These are phyloP conservation scores for Manis javanica DNA, from an alignment of 2,797 vertebrate genomes.

Conservation along the genomic window DNA sequence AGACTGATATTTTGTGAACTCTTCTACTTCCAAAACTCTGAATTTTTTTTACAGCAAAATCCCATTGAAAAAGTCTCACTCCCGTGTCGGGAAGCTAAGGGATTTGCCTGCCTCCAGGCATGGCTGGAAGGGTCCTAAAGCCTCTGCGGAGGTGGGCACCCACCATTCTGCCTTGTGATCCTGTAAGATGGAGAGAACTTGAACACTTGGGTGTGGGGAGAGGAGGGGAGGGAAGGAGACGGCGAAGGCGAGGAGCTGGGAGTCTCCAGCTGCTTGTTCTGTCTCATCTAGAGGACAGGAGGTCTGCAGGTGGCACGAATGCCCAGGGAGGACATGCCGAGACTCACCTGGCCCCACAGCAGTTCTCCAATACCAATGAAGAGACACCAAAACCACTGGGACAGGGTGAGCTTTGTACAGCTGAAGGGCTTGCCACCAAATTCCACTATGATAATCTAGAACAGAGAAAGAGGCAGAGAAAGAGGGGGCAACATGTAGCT, in stretches of 20 bases:
- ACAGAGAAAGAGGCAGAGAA: conserved; percentile 3
- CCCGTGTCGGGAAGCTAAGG: background rate
- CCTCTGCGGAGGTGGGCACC: background rate
- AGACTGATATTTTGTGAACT: background rate
- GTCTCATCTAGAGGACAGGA: background rate
- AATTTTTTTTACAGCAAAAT: background rate
- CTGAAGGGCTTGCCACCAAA: conserved; percentile 98
- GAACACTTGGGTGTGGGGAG: background rate
- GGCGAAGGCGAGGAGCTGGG: background rate
- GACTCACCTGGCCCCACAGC: conserved; percentile 97
- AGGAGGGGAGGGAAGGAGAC: background rate
- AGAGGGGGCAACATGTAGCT: background rate
- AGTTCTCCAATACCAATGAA: conserved; percentile 97
- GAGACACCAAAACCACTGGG: conserved; percentile 98
- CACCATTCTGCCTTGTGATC: background rate
- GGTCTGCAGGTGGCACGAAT: fast-evolving
- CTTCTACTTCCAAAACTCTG: background rate
- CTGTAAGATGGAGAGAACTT: background rate
- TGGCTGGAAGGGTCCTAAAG: background rate
- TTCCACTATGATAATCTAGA: conserved; percentile 96
- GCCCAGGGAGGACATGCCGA: fast-evolving
- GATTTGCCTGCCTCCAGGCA: background rate
- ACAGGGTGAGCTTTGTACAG: conserved; percentile 93
- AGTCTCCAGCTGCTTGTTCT: too few relatives aligned
- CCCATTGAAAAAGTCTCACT: background rate